Percentiles rank a stretch among this genome's conserved stretches.
Evolutionary conservation across 1,140 invertebrate species (phyloP).

Genomic region (Apis dorsata): DNA sequence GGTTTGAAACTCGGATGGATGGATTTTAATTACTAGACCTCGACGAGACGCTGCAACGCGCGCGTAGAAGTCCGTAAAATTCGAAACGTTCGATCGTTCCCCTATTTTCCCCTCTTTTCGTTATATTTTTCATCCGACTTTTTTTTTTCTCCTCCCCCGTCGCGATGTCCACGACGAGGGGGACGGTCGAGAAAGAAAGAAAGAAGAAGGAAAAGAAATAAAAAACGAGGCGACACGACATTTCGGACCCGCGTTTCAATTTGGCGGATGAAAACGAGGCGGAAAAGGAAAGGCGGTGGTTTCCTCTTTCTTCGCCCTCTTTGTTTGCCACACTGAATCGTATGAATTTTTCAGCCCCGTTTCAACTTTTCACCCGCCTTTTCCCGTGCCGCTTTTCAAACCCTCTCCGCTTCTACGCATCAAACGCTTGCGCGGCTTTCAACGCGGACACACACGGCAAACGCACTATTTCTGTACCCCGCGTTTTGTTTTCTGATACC

Average conservation of each 20-base stretch:
- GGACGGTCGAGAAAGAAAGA: slow-evolving; percentile 1
- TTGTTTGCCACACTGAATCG: neutral
- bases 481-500: slow-evolving; percentile 19
- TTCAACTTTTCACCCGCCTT: slow-evolving; percentile 24
- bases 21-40: slow-evolving; percentile 71
- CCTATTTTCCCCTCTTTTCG: too few species aligned
- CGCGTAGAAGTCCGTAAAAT: neutral
- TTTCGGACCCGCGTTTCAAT: slow-evolving; percentile 1
- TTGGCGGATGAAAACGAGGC: slow-evolving; percentile 2
- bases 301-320: slow-evolving; percentile 3
- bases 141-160: too few species aligned
- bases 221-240: neutral
- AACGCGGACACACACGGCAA: slow-evolving; percentile 11
- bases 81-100: too few species aligned
- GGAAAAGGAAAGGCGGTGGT: slow-evolving; percentile 6
- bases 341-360: slow-evolving; percentile 17
- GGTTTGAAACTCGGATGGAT: slow-evolving; percentile 69
- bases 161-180: too few species aligned
- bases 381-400: slow-evolving; percentile 14
- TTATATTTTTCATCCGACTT: too few species aligned
- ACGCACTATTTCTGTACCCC: slow-evolving; percentile 13
- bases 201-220: neutral
- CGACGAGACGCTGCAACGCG: slow-evolving; percentile 17
- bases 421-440: slow-evolving; percentile 24
- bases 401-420: neutral